phyloP scores from a whole-genome alignment of 2,113 vertebrate species.

The Piaya cayana region DNA sequence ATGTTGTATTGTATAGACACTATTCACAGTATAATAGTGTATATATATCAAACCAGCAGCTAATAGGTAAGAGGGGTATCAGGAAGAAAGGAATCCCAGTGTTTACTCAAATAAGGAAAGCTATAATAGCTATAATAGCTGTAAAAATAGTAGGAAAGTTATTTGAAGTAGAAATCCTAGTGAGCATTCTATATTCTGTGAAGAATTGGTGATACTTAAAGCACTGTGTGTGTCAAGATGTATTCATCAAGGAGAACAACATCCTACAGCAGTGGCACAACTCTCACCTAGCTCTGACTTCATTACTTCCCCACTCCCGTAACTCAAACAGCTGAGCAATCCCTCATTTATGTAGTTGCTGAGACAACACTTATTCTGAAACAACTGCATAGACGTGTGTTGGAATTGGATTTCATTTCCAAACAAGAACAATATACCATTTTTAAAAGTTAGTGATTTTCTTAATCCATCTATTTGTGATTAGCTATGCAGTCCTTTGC shows the following conservation, averaged over 20 bases:
- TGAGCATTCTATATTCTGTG: fast-evolving
- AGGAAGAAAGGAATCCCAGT: too few species aligned
- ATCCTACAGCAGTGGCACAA: background rate
- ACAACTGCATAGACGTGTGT: background rate
- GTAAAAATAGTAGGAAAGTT: too few species aligned
- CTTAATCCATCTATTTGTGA: background rate
- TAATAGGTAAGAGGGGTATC: too few species aligned
- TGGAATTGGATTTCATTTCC: background rate
- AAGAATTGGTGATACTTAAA: background rate
- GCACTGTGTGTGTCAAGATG: background rate
- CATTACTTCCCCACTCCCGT: background rate
- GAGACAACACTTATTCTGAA: background rate
- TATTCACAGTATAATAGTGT: too few species aligned
- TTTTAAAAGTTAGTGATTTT: background rate
- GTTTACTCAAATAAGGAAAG: too few species aligned
- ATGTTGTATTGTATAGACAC: too few species aligned
- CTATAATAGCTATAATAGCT: too few species aligned
- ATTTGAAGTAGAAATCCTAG: background rate
- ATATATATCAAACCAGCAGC: too few species aligned
- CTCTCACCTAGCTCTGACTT: background rate
- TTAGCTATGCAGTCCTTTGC: background rate
- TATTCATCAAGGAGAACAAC: background rate
- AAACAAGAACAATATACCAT: background rate
- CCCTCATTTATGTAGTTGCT: background rate
- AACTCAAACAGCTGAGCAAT: background rate